Percentiles rank a stretch among this genome's conserved stretches.
Conservation (phyloP, 2,888 invertebrate species). For the Agriotes lineatus region DNA sequence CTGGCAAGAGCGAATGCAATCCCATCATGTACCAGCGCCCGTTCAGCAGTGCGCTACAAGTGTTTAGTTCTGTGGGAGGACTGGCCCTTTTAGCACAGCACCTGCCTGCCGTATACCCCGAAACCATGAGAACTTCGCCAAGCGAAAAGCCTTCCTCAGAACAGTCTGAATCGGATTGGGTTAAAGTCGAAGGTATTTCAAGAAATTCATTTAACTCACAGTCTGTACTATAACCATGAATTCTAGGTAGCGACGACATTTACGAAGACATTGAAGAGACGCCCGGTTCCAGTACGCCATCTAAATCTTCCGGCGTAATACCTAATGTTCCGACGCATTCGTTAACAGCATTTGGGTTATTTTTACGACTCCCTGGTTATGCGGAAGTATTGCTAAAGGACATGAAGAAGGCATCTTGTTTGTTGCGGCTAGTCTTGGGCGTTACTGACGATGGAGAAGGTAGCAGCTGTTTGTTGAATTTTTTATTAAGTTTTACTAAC, state of each 20-base stretch:
- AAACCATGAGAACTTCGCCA: slow-evolving; percentile 72
- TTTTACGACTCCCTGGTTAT: slow-evolving; percentile 90
- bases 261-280: slow-evolving; percentile 74
- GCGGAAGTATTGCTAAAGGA: slow-evolving; percentile 89
- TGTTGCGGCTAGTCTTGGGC: slow-evolving; percentile 88
- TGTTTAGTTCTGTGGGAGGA: slow-evolving; percentile 90
- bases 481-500: slow-evolving; percentile 12
- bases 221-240: neutral
- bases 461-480: slow-evolving; percentile 59
- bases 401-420: slow-evolving; percentile 86
- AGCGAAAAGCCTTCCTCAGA: slow-evolving; percentile 71
- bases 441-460: slow-evolving; percentile 94
- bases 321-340: slow-evolving; percentile 90
- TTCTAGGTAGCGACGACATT: slow-evolving; percentile 71
- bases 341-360: slow-evolving; percentile 89
- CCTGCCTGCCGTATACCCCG: slow-evolving; percentile 89
- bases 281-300: slow-evolving; percentile 67
- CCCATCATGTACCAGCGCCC: slow-evolving; percentile 54
- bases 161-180: slow-evolving; percentile 66
- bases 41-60: slow-evolving; percentile 77
- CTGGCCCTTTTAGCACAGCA: slow-evolving; percentile 90
- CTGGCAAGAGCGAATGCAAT: slow-evolving; percentile 46
- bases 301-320: slow-evolving; percentile 68
- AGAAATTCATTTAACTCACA: too few species aligned
- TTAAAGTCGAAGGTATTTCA: slow-evolving; percentile 69